phyloP scores from a whole-genome alignment of 2,113 vertebrate genomes.

The Collichthys lucidus region DNA sequence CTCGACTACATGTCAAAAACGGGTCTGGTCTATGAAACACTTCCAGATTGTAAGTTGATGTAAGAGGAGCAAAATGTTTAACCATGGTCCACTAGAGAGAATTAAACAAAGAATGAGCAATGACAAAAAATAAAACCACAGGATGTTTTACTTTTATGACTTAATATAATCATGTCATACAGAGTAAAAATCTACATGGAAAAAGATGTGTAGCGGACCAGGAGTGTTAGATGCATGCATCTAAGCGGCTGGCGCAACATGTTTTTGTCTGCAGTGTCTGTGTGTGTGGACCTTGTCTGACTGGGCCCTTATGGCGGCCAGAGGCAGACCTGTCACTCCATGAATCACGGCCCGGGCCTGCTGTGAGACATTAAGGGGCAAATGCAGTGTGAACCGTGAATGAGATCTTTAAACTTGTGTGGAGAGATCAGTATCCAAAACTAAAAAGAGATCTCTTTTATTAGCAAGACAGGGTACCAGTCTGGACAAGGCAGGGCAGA shows the following conservation, averaged over 20 bases:
- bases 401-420: slow-evolving; percentile 80
- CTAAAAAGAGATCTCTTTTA: slow-evolving; percentile 82
- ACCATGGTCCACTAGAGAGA: neutral
- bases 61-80: slow-evolving; percentile 15
- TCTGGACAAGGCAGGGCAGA: slow-evolving; percentile 66
- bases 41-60: slow-evolving; percentile 36
- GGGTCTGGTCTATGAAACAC: neutral
- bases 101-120: neutral
- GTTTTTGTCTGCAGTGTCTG: slow-evolving; percentile 56
- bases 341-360: slow-evolving; percentile 83
- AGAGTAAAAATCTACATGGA: slow-evolving; percentile 7
- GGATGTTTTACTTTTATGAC: neutral
- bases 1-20: neutral
- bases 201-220: neutral
- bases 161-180: neutral
- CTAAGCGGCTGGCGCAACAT: slow-evolving; percentile 21
- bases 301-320: slow-evolving; percentile 73
- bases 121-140: slow-evolving; percentile 28
- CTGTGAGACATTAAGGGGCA: slow-evolving; percentile 84
- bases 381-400: slow-evolving; percentile 85
- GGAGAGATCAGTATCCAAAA: slow-evolving; percentile 79
- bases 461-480: slow-evolving; percentile 77
- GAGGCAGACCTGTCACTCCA: slow-evolving; percentile 81
- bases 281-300: slow-evolving; percentile 55
- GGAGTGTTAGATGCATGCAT: slow-evolving; percentile 15